phyloP scores from a whole-genome alignment of 2,797 vertebrate species.

The Pangasius krempfi region DNA sequence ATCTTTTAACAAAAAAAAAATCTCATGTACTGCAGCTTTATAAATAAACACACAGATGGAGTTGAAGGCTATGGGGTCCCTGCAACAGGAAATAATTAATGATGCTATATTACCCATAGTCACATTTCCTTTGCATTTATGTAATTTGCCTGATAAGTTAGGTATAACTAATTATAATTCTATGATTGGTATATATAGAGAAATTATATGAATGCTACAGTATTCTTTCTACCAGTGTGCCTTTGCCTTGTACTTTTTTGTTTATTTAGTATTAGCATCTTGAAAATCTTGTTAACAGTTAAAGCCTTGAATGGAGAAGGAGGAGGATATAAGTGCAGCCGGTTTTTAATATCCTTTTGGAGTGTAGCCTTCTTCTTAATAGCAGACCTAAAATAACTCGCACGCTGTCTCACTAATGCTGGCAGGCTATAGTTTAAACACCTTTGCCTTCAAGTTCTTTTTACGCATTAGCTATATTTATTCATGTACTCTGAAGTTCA shows the following conservation, averaged over 20 bases:
- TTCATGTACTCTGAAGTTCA: not conserved
- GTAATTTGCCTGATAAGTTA: not conserved
- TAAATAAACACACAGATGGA: not conserved
- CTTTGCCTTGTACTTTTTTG: not conserved
- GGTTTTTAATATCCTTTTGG: conserved; percentile 5
- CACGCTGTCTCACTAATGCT: not conserved
- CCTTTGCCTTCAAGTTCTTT: not conserved
- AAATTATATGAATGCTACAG: not conserved
- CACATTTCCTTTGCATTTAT: not conserved
- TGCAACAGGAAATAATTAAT: not conserved
- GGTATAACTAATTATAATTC: not conserved
- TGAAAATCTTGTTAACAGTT: not conserved
- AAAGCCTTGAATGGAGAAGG: not conserved
- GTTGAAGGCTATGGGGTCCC: not conserved
- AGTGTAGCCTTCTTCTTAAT: not conserved
- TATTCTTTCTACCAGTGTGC: not conserved
- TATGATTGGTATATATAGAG: too few species aligned
- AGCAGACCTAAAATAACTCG: not conserved
- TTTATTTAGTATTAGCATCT: not conserved
- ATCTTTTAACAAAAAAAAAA: not conserved
- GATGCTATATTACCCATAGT: not conserved
- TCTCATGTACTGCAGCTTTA: not conserved
- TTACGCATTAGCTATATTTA: not conserved
- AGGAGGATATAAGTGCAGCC: not conserved
- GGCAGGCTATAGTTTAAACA: conserved; percentile 13